Evolutionary conservation across 2,797 vertebrate genomes (phyloP), one percentile per base, ranked within the genome.

Genomic region (Hydrophis major): DNA sequence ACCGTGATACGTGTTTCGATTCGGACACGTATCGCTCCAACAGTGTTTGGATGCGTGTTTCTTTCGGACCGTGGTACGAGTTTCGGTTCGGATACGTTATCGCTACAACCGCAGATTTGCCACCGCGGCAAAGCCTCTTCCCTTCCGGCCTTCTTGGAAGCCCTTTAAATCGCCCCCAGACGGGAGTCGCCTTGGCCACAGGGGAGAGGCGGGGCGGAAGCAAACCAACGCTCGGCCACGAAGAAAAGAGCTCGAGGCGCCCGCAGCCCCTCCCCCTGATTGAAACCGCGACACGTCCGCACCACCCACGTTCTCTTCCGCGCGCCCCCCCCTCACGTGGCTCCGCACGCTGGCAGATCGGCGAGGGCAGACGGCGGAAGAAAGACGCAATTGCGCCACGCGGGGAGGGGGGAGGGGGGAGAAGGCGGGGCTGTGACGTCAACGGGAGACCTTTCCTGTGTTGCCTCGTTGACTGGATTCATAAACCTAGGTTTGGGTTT

Each of bases 261-360:
- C 53, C 83, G 32, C 25, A 61, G 37, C 0, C 13, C 22, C 63
- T 22, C n/a, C 20, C 6, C 66, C 56, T 27, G 25, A 78, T 42
- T 78, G 18, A 8, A 20, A 4, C 18, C 37, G 37, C 37, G 37
- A 42, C 74, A 78, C 18, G 8, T 78, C 74, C 20, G 74, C 13
- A 32, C 63, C 28, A 37, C 61, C 25, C 95, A 95, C 95, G 95
- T 90, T 93, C 66, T 47, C 10, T 86, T 91, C 91, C 94, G 87
- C 93, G 90, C 27, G 56, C 22, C 50, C 50, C 50, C 86, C 4
- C 22, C 7, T 27, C 94, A 89, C 69, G 63, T 59, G 47, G 89
- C 55, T 12, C 50, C 7, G 28, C 94, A 88, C 87, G 92, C 94
- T 74, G 93, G 14, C 47, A 83, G 37, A 20, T 22, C 37, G 20